Conservation (phyloP, 53 echinoderm and acorn worm genomes). For the Echinarachnius parma region DNA sequence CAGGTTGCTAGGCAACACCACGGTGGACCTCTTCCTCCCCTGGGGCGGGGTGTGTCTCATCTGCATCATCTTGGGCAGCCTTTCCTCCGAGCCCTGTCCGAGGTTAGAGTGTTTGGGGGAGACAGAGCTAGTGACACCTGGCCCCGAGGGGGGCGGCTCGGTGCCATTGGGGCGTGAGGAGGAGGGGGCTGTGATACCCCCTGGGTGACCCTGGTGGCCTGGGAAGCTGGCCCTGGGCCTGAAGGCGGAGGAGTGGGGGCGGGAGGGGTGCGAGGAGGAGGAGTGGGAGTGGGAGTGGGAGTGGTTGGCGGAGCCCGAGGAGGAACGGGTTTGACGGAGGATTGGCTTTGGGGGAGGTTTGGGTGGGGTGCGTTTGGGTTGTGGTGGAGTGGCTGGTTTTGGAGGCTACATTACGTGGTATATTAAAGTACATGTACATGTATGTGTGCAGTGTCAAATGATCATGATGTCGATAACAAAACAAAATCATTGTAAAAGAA, state of each 20-base stretch:
- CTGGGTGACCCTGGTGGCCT: background rate
- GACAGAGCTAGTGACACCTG: constrained; percentile 10
- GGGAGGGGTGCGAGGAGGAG: too few relatives aligned
- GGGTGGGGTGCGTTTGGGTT: constrained; percentile 65
- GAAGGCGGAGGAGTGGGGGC: too few relatives aligned
- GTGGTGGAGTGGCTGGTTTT: constrained; percentile 52
- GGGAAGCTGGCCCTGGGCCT: background rate
- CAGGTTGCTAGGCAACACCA: constrained; percentile 60
- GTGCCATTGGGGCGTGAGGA: constrained; percentile 2
- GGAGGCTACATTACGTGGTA: too few relatives aligned
- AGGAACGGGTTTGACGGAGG: constrained; percentile 32
- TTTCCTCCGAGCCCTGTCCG: constrained; percentile 8
- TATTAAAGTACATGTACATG: too few relatives aligned
- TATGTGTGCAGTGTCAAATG: too few relatives aligned
- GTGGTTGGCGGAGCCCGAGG: constrained; percentile 4
- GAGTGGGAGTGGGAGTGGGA: constrained; percentile 2
- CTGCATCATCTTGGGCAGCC: constrained; percentile 21
- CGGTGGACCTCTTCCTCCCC: constrained; percentile 30
- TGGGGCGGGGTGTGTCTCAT: constrained; percentile 26
- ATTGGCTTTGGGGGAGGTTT: constrained; percentile 56
- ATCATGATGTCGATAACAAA: too few relatives aligned
- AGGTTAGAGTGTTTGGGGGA: too few relatives aligned
- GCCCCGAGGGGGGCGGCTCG: background rate
- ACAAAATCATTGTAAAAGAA: too few relatives aligned
- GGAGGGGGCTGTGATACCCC: constrained; percentile 33